phyloP scores from a whole-genome alignment of 2,888 invertebrate species.

The Troilus luridus region DNA sequence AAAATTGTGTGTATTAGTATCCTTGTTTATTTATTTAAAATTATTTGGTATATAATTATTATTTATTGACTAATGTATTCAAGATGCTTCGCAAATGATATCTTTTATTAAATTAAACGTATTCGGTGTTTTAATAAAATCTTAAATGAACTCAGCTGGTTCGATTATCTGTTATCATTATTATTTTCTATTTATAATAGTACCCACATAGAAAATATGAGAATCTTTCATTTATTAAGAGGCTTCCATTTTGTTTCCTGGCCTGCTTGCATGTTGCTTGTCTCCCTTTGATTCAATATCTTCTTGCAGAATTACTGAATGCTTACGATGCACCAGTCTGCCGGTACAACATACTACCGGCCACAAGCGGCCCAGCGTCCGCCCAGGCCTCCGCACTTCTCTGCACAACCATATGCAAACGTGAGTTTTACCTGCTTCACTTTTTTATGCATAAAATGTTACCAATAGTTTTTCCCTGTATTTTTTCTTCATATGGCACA shows the following conservation, averaged over 20 bases:
- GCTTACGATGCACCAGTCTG: constrained; percentile 65
- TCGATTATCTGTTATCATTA: neutral
- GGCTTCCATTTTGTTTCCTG: constrained; percentile 1
- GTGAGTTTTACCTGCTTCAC: constrained; percentile 59
- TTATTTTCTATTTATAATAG: neutral
- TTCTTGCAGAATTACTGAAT: constrained; percentile 61
- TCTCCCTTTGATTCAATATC: constrained; percentile 29
- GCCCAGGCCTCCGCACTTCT: constrained; percentile 61
- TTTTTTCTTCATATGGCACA: neutral
- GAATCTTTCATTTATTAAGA: neutral
- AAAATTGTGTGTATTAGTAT: neutral
- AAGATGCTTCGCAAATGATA: neutral
- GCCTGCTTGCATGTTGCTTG: constrained; percentile 2
- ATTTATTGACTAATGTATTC: neutral
- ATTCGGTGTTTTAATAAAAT: neutral
- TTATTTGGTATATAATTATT: neutral
- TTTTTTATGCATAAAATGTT: neutral
- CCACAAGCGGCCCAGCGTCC: constrained; percentile 63
- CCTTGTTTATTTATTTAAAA: neutral
- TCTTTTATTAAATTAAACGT: neutral
- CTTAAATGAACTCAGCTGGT: neutral
- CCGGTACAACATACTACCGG: constrained; percentile 63
- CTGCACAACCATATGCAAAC: constrained; percentile 63
- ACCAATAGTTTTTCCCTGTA: neutral
- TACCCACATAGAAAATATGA: neutral